These are phyloP conservation scores for Leguminivora glycinivorella DNA, from an alignment of 1,140 invertebrate species.

Conservation along the genomic window DNA sequence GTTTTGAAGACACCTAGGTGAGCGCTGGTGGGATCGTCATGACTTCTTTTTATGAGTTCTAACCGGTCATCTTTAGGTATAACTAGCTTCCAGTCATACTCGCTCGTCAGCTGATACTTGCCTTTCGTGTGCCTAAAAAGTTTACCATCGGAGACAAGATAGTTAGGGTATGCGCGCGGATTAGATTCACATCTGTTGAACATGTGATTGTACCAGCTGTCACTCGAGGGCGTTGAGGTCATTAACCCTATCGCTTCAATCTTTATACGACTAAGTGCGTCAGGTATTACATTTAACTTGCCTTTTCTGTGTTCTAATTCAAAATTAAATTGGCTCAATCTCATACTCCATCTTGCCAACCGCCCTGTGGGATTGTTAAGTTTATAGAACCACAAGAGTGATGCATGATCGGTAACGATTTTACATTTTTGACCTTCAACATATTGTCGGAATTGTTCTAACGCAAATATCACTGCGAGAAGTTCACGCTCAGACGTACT, in stretches of 20 bases:
- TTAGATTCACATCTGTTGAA: not conserved
- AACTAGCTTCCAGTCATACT: constrained; percentile 20
- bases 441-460: constrained; percentile 41
- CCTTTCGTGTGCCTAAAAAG: not conserved
- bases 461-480: constrained; percentile 6
- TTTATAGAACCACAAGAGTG: constrained; percentile 26
- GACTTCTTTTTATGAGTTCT: not conserved
- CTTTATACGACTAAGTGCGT: constrained; percentile 34
- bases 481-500: not conserved
- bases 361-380: constrained; percentile 44
- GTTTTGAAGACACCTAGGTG: constrained; percentile 21
- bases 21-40: not conserved
- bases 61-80: not conserved
- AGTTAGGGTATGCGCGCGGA: not conserved
- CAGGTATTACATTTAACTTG: constrained; percentile 34
- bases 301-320: constrained; percentile 40
- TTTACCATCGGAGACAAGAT: not conserved
- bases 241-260: not conserved
- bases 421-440: constrained; percentile 52
- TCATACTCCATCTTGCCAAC: constrained; percentile 53
- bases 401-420: constrained; percentile 56
- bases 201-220: constrained; percentile 8
- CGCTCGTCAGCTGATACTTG: not conserved
- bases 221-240: not conserved
- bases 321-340: constrained; percentile 54